Conservation (phyloP, 2,888 invertebrate species). For the Cantharis nigra region DNA sequence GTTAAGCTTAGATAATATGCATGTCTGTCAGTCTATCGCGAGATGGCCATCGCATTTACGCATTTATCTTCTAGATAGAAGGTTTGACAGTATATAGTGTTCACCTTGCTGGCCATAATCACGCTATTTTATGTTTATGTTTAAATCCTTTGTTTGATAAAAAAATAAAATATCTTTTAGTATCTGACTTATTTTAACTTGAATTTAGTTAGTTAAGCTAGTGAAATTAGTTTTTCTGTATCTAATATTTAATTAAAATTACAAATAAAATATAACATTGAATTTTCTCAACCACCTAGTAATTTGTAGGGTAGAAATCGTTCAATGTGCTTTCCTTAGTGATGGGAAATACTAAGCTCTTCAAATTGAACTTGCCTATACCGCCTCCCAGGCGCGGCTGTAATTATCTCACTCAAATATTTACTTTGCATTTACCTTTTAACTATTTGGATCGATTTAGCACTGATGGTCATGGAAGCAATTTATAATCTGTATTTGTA, state of each 20-base stretch:
- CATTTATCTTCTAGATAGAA: conserved; percentile 44
- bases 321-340: conserved; percentile 30
- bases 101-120: conserved; percentile 39
- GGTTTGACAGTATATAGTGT: conserved; percentile 37
- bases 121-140: conserved; percentile 25
- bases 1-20: conserved; percentile 40
- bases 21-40: conserved; percentile 41
- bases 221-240: neutral
- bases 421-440: conserved; percentile 55
- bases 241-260: neutral
- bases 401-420: conserved; percentile 56
- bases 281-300: neutral
- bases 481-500: conserved; percentile 15
- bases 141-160: conserved; percentile 1
- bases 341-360: conserved; percentile 35
- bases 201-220: neutral
- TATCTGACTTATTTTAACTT: neutral
- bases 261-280: neutral
- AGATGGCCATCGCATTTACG: conserved; percentile 42
- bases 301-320: conserved; percentile 23
- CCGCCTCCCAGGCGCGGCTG: conserved; percentile 54
- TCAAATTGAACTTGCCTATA: conserved; percentile 38
- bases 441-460: conserved; percentile 47
- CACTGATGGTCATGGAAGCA: conserved; percentile 9
- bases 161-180: neutral